Evolutionary conservation across 2,888 invertebrate genomes (phyloP).

Genomic region (Limenitis camilla): DNA sequence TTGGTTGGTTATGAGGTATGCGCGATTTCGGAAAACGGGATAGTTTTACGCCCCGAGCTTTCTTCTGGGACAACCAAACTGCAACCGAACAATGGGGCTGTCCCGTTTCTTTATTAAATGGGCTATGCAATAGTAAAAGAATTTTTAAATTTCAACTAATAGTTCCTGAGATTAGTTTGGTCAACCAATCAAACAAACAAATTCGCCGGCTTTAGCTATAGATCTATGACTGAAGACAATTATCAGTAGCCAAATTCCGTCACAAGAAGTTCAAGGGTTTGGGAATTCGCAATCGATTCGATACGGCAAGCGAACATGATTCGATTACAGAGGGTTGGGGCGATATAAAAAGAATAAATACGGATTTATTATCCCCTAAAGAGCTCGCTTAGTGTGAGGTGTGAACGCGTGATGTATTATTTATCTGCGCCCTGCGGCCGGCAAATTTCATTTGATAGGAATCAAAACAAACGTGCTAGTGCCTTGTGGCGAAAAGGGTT

Average conservation of each 20-base stretch:
- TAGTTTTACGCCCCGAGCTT: too few relatives aligned
- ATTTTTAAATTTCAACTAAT: too few relatives aligned
- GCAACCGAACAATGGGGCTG: too few relatives aligned
- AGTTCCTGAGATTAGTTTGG: too few relatives aligned
- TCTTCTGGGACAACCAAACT: too few relatives aligned
- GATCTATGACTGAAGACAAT: neutral
- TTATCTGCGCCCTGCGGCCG: conserved; percentile 59
- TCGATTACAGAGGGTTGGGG: conserved; percentile 60
- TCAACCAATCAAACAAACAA: too few relatives aligned
- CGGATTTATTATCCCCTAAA: conserved; percentile 73
- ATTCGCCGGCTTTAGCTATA: too few relatives aligned
- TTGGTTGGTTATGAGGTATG: too few relatives aligned
- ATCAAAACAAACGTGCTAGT: conserved; percentile 55
- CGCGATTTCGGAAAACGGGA: too few relatives aligned
- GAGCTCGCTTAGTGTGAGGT: conserved; percentile 64
- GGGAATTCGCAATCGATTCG: conserved; percentile 49
- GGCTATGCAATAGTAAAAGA: too few relatives aligned
- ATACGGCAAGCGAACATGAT: conserved; percentile 58
- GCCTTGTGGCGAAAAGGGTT: conserved; percentile 32
- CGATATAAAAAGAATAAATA: conserved; percentile 72
- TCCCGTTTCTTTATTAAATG: too few relatives aligned
- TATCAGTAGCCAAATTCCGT: conserved; percentile 2
- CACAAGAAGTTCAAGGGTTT: conserved; percentile 15
- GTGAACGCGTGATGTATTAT: conserved; percentile 68
- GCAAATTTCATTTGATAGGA: conserved; percentile 60